Conservation (phyloP, 2,797 vertebrate genomes). For the Periparus ater region DNA sequence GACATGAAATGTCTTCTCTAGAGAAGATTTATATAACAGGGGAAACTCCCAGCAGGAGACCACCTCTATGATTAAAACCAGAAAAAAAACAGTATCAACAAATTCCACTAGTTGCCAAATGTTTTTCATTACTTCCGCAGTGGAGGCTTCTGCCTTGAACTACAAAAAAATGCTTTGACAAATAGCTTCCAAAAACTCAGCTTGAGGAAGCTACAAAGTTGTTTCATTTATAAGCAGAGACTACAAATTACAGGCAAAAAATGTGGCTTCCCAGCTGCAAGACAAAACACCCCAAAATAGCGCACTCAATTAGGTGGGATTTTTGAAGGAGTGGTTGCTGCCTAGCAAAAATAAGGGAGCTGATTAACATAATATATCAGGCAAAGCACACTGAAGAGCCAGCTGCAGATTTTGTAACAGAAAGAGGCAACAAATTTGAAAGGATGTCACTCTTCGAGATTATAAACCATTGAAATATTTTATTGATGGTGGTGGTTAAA, state of each 20-base stretch:
- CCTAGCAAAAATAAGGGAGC: conserved; percentile 49
- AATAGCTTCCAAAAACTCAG: conserved; percentile 53
- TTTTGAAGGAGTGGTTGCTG: conserved; percentile 53
- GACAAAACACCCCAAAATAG: conserved; percentile 65
- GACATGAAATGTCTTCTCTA: background rate
- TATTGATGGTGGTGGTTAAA: background rate
- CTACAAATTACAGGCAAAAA: conserved; percentile 52
- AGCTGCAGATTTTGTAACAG: conserved; percentile 38
- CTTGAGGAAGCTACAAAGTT: conserved; percentile 54
- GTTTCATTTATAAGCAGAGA: conserved; percentile 42
- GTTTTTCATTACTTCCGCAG: conserved; percentile 55
- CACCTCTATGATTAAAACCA: conserved; percentile 58
- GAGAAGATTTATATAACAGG: conserved; percentile 26
- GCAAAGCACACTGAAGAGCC: conserved; percentile 32
- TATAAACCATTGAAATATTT: background rate
- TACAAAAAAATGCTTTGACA: conserved; percentile 46
- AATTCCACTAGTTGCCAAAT: conserved; percentile 48
- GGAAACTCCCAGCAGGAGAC: conserved; percentile 52
- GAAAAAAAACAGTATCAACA: conserved; percentile 53
- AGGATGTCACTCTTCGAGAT: background rate
- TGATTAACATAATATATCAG: conserved; percentile 39
- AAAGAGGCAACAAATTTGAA: conserved; percentile 13
- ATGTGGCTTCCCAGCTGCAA: conserved; percentile 59
- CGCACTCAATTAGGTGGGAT: conserved; percentile 26
- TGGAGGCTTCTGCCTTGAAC: conserved; percentile 45